phyloP scores from a whole-genome alignment of 2,113 vertebrate genomes.

The Rynchops niger region DNA sequence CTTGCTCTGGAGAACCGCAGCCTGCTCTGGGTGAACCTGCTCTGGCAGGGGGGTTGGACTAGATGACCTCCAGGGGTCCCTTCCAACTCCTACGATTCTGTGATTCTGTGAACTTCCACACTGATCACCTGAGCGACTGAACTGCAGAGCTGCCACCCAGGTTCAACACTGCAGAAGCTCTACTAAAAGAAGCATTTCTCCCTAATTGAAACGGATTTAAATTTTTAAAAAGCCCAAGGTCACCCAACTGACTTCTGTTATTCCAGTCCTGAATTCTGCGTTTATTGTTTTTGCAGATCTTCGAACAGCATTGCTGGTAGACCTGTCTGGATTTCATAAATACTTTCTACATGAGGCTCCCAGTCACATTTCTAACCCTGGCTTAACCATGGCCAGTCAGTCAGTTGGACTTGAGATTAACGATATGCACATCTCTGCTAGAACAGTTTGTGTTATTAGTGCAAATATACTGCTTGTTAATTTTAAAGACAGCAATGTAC shows the following conservation, averaged over 20 bases:
- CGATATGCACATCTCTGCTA: rapidly evolving
- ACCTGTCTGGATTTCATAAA: constrained; percentile 54
- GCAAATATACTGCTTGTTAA: background rate
- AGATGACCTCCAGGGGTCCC: too few species aligned
- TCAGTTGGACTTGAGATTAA: background rate
- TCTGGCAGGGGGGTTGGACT: too few species aligned
- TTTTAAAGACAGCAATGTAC: background rate
- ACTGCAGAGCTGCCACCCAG: background rate
- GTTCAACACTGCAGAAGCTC: background rate
- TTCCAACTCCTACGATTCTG: too few species aligned
- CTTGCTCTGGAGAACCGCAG: too few species aligned
- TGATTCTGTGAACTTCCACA: background rate
- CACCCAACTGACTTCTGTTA: background rate
- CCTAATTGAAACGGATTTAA: background rate
- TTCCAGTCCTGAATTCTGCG: background rate
- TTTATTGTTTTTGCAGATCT: background rate
- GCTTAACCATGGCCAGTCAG: background rate
- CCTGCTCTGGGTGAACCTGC: too few species aligned
- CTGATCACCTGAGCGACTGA: background rate
- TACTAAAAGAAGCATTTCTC: background rate
- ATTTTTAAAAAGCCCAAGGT: background rate
- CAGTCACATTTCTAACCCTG: background rate
- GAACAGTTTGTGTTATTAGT: background rate
- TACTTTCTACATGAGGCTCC: constrained; percentile 55
- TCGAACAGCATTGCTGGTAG: background rate